Conservation (phyloP, 2,888 invertebrate genomes). For the Cataglyphis livida region DNA sequence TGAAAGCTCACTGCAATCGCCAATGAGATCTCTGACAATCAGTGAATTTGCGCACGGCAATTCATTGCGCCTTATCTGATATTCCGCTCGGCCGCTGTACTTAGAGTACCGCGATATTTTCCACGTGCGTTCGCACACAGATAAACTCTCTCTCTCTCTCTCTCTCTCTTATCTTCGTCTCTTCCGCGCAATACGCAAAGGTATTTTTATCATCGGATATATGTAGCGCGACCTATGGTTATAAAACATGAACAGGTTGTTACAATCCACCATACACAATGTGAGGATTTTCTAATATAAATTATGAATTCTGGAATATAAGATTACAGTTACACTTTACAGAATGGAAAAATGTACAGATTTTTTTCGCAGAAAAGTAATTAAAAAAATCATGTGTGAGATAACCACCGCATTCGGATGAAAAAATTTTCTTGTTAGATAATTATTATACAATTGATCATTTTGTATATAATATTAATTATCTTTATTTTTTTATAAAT, state of each 20-base stretch:
- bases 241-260: constrained; percentile 3
- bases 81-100: constrained; percentile 54
- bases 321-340: neutral
- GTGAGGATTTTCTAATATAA: constrained; percentile 16
- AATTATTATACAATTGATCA: neutral
- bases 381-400: neutral
- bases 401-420: neutral
- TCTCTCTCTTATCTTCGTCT: constrained; percentile 54
- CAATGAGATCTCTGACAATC: constrained; percentile 75
- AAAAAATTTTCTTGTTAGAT: neutral
- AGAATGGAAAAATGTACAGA: neutral
- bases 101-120: constrained; percentile 62
- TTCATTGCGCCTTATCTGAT: constrained; percentile 72
- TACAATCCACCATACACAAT: neutral
- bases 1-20: constrained; percentile 70
- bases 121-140: constrained; percentile 59
- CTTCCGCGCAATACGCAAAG: constrained; percentile 19
- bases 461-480: neutral
- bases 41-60: constrained; percentile 72
- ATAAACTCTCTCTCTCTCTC: constrained; percentile 53
- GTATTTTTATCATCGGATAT: constrained; percentile 6
- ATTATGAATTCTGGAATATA: constrained; percentile 14
- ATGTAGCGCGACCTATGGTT: neutral
- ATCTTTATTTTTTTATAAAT: neutral
- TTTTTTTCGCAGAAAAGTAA: neutral